Base-by-base conservation (phyloP, 2,797 vertebrate genomes). In the Oophaga sylvatica region DNA sequence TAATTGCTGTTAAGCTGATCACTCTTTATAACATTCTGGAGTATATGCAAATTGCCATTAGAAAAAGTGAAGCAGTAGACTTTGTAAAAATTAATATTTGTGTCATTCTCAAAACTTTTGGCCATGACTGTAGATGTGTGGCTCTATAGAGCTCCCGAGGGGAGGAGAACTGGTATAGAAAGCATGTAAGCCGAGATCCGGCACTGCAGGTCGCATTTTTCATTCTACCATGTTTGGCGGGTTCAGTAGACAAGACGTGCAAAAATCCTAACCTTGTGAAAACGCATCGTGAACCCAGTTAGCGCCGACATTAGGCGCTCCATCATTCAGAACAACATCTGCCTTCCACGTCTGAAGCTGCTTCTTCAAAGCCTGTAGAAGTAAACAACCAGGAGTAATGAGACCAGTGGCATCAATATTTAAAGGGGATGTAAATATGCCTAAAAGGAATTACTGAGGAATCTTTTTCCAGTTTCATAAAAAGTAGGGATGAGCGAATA, bases 301-400 rank as follows among this genome's bases (percentile, higher is more conserved):
- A 35, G 98, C 96, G 77, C 98, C 98, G 0, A 99, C 97, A 0
- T 99, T 99, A 8, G 98, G 98, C 0, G 98, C 97, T 5, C 98
- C 98, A 0, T 99, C 98, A 0, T 99, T 98, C 70, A 99, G 94
- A 79, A 99, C 97, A 60, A 99, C 97, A 0, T 99, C 98, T 68
- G 97, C 98, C 90, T 99, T 99, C 98, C 98, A 99, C 0, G 96
- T 99, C 93, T 99, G 97, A 86, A 99, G 95, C 90, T 99, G 97
- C 90, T 98, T 99, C 86, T 92, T 94, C 77, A 99, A 89, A 41
- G 96, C 95, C 98, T 99, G 89, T 3, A 0, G 9, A 6, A 20
- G 85, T 0, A 57, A 57, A 31, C 5, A 59, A 81, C 1, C 19
- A 73, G 3, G 5, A 63, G 2, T 26, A 0, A 73, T 45, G 22